Base-by-base conservation (phyloP, 2,888 invertebrate genomes). In the Onchidella celtica region DNA sequence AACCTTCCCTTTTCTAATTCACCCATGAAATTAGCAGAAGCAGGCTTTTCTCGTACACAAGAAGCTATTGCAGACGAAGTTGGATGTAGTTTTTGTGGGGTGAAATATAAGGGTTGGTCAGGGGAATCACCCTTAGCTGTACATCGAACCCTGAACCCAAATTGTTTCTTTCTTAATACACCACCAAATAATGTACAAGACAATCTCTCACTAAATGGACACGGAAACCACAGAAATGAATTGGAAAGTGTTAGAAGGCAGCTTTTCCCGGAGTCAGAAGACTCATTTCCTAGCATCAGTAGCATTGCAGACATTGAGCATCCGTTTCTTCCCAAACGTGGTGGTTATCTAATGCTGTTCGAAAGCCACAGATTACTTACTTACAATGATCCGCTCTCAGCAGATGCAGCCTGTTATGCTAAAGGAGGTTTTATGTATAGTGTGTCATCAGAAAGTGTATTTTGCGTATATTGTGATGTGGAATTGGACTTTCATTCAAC, bases 401-500 rank as follows among this genome's bases (percentile, higher is more conserved):
- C 57, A 40, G 77, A 78, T 32, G 68, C 78, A 61, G 74, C 68
- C 17, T 38, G 66, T 14, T 83, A 78, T 63, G 81, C 83, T 29
- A 73, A 81, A 61, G 77, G 63, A 55, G 83, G 83, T n/a, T 83
- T 83, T 69, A 65, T 81, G 14, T 81, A 73, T 68, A 69, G 72
- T 38, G 21, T 17, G 27, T 17, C 59, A 38, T 65, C 76, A 36
- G 27, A 55, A 63, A 69, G 47, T 72, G 81, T 78, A 21, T 63
- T 83, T 66, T 83, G 83, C 55, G 77, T 83, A 40, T 83, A 74
- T 40, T 83, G 83, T 78, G 59, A 79, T 59, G 55, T 32, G 14
- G 34, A 69, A 6, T 17, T 81, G 55, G 75, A 78, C 4, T 75
- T 73, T 66, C 24, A 77, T n/a, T 24, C 72, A 59, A 68, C 47